These are phyloP conservation scores for Phortica magna DNA, from an alignment of 2,888 invertebrate genomes.

Conservation along the genomic window DNA sequence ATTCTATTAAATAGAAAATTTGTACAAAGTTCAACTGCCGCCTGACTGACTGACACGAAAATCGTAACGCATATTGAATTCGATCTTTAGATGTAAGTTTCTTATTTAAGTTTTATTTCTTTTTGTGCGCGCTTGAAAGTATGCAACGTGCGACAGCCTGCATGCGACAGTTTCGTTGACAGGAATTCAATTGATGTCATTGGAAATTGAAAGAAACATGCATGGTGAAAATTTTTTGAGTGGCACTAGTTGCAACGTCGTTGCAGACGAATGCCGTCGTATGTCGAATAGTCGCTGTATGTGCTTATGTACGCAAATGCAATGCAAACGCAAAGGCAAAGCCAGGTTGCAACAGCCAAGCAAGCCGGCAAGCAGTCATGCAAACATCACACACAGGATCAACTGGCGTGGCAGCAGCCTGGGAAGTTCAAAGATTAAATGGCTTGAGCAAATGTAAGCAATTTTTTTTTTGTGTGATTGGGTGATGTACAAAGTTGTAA, in stretches of 20 bases:
- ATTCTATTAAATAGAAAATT: slow-evolving; percentile 3
- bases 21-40: slow-evolving; percentile 9
- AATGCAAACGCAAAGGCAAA: not conserved
- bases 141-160: slow-evolving; percentile 5
- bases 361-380: not conserved
- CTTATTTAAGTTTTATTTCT: not conserved
- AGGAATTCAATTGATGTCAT: slow-evolving; percentile 34
- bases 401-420: not conserved
- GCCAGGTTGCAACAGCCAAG: not conserved
- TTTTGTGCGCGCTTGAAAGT: not conserved
- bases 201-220: slow-evolving; percentile 27
- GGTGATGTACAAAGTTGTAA: not conserved
- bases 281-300: not conserved
- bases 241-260: no score
- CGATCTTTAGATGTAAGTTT: not conserved
- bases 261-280: not conserved
- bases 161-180: slow-evolving; percentile 32
- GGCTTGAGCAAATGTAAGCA: slow-evolving; percentile 11
- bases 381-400: not conserved
- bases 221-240: not conserved
- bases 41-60: slow-evolving; percentile 20
- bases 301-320: not conserved
- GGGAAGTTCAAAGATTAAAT: slow-evolving; percentile 30
- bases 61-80: slow-evolving; percentile 15
- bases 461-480: not conserved